These are phyloP conservation scores for Thomomys bottae DNA, from an alignment of 2,113 vertebrate species.

Conservation along the genomic window DNA sequence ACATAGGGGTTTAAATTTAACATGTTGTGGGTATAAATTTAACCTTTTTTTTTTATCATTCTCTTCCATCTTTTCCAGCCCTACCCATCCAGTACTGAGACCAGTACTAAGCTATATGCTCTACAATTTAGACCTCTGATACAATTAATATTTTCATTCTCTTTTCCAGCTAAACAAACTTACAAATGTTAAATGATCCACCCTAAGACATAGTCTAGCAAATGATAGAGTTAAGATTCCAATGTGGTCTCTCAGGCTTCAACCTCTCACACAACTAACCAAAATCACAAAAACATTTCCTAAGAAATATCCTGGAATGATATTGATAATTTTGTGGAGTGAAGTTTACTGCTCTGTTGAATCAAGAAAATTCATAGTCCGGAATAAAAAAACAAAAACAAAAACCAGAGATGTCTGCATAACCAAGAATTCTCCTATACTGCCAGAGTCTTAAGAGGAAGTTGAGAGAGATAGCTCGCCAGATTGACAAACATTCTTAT, in stretches of 20 bases:
- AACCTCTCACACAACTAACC: neutral
- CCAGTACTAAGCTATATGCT: neutral
- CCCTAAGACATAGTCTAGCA: neutral
- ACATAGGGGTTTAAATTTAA: too few species aligned
- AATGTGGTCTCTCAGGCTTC: neutral
- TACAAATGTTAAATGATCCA: neutral
- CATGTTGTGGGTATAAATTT: too few species aligned
- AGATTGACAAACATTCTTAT: neutral
- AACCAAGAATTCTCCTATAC: neutral
- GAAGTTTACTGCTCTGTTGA: neutral
- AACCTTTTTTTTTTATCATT: too few species aligned
- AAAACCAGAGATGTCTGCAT: neutral
- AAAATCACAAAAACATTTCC: neutral
- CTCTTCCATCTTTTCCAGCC: too few species aligned
- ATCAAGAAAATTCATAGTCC: constrained; percentile 7
- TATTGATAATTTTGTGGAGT: neutral
- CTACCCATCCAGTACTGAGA: neutral
- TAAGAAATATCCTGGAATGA: neutral
- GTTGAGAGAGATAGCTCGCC: neutral
- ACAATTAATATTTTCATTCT: neutral
- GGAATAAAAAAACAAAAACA: too few species aligned
- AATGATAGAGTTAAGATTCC: neutral
- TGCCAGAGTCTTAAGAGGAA: neutral
- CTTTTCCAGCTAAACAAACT: neutral
- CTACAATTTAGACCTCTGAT: neutral